Evolutionary conservation across 2,113 vertebrate genomes (phyloP).

Genomic region (Coreoperca whiteheadi): DNA sequence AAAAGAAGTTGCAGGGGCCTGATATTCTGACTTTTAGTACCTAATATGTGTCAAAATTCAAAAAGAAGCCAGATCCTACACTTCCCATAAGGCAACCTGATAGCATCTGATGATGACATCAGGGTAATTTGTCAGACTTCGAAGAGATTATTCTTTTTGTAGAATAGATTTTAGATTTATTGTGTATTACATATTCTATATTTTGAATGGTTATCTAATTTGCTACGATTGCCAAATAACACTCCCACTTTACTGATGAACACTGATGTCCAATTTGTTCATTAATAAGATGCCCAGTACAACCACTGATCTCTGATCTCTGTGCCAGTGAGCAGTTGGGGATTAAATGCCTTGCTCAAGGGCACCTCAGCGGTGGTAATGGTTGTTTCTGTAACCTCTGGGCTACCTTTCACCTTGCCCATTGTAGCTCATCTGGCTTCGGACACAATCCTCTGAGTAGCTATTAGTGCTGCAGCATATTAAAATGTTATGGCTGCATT

Average conservation of each 20-base stretch:
- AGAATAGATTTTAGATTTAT: neutral
- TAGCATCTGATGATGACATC: neutral
- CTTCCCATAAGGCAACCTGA: no score
- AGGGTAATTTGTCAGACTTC: neutral
- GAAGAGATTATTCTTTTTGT: neutral
- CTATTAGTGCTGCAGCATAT: constrained; percentile 29
- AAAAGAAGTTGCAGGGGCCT: neutral
- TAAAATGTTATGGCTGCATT: constrained; percentile 38
- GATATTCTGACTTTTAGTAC: no score
- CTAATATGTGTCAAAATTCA: no score
- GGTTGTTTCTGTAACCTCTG: neutral
- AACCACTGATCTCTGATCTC: neutral
- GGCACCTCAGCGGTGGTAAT: neutral
- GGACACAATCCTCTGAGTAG: constrained; percentile 22
- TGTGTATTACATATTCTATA: neutral
- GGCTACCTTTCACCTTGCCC: neutral
- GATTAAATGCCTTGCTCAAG: constrained; percentile 12
- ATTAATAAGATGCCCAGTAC: neutral
- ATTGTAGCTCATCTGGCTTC: neutral
- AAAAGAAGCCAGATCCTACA: no score
- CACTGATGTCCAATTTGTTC: neutral
- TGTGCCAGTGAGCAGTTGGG: neutral
- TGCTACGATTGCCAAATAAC: neutral
- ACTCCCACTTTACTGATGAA: neutral
- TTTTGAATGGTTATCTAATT: no score